A percentile compares a stretch with the other conserved stretches of the same genome.
These are phyloP conservation scores for Dioctria linearis DNA, from an alignment of 2,888 invertebrate genomes.

Conservation along the genomic window DNA sequence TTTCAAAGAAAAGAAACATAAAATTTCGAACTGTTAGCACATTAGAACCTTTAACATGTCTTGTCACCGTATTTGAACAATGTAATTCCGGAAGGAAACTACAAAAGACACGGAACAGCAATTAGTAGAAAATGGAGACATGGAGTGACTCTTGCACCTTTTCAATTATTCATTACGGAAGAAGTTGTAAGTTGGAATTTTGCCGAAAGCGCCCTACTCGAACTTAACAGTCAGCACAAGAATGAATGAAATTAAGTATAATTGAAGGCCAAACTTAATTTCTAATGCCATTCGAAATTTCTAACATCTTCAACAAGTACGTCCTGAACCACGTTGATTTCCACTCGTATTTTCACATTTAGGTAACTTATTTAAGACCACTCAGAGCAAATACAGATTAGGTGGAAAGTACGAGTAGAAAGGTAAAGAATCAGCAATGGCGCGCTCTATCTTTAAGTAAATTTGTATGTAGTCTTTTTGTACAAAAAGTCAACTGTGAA, in stretches of 20 bases:
- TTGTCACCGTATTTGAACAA: too few species aligned
- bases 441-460: background rate
- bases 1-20: too few species aligned
- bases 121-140: slow-evolving; percentile 14
- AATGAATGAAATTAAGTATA: slow-evolving; percentile 4
- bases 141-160: slow-evolving; percentile 21
- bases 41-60: too few species aligned
- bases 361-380: background rate
- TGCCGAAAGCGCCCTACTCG: slow-evolving; percentile 21
- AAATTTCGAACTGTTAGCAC: too few species aligned
- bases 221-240: background rate
- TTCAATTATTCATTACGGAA: slow-evolving; percentile 40
- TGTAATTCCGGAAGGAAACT: background rate
- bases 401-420: background rate
- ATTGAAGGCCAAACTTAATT: slow-evolving; percentile 41
- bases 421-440: slow-evolving; percentile 6
- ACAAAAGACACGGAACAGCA: slow-evolving; percentile 28
- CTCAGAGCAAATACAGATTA: background rate
- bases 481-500: too few species aligned
- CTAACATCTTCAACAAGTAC: background rate
- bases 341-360: background rate
- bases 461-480: background rate
- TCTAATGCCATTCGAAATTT: slow-evolving; percentile 25
- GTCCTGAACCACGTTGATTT: background rate
- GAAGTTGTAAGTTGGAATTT: slow-evolving; percentile 31